A percentile compares a stretch with the other conserved stretches of the same genome.
These are phyloP conservation scores for Polymixis flavicincta DNA, from an alignment of 2,888 invertebrate genomes.

Conservation along the genomic window DNA sequence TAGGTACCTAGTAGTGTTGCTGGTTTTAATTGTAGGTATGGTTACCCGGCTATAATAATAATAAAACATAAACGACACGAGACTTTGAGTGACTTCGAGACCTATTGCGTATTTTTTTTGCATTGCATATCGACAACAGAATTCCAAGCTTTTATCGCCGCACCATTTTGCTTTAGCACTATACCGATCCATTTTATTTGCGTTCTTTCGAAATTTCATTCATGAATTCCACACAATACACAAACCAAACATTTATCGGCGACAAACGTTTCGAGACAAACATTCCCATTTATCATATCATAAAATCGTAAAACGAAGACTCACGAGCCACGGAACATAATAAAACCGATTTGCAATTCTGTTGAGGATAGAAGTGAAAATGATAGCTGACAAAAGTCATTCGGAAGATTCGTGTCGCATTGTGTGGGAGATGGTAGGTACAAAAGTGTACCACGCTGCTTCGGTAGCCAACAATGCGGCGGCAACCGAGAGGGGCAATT, in stretches of 20 bases:
- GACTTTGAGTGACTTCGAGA: too few species aligned
- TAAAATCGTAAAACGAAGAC: conserved; percentile 77
- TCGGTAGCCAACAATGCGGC: conserved; percentile 87
- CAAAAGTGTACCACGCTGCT: conserved; percentile 80
- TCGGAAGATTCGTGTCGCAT: conserved; percentile 79
- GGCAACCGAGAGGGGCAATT: conserved; percentile 87
- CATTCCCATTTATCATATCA: conserved; percentile 84
- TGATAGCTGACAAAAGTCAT: conserved; percentile 87
- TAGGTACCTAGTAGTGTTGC: not conserved
- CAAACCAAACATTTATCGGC: conserved; percentile 83
- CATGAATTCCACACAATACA: conserved; percentile 71
- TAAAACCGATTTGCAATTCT: conserved; percentile 84
- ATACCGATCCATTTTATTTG: conserved; percentile 76
- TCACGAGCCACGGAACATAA: conserved; percentile 82
- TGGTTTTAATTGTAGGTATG: not conserved
- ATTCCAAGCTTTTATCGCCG: conserved; percentile 44
- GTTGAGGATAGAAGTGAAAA: conserved; percentile 85
- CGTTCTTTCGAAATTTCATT: conserved; percentile 75
- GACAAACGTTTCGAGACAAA: conserved; percentile 78
- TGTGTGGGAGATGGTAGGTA: conserved; percentile 80
- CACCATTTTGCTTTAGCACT: conserved; percentile 13
- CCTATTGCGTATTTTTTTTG: not conserved
- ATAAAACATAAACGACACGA: not conserved
- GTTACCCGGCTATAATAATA: not conserved
- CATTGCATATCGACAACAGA: conserved; percentile 36